These are phyloP conservation scores for Scleropages formosus DNA, from an alignment of 2,797 vertebrate genomes.

Conservation along the genomic window DNA sequence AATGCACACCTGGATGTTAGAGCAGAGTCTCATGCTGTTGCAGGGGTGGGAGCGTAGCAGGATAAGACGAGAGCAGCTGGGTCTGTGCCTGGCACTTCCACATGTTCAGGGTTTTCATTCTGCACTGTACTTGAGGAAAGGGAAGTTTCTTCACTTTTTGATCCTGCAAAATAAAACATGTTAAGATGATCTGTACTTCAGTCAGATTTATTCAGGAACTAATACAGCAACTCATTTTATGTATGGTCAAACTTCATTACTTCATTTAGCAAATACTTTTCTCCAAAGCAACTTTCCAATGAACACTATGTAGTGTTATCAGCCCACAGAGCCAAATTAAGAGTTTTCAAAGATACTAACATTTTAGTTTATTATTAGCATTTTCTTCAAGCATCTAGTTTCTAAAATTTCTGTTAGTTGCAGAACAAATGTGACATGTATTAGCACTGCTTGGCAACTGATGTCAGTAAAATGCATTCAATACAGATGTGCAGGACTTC, in stretches of 20 bases:
- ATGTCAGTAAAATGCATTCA: background rate
- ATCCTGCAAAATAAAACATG: constrained; percentile 40
- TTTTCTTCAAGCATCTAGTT: no score
- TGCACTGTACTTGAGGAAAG: constrained; percentile 26
- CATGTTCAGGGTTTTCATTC: constrained; percentile 40
- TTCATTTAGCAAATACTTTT: no score
- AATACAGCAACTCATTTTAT: background rate
- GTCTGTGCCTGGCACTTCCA: constrained; percentile 56
- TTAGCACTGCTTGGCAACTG: no score
- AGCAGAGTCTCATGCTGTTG: constrained; percentile 53
- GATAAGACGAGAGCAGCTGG: constrained; percentile 49
- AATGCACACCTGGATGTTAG: constrained; percentile 17
- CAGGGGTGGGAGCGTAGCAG: constrained; percentile 49
- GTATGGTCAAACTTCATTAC: background rate
- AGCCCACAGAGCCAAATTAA: no score
- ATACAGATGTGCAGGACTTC: no score
- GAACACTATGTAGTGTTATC: no score
- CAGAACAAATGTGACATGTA: no score
- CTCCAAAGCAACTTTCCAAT: no score
- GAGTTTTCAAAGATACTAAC: background rate
- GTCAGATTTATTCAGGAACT: background rate
- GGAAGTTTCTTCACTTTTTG: constrained; percentile 38
- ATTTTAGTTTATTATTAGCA: background rate
- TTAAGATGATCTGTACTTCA: background rate
- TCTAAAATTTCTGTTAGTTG: no score